Evolutionary conservation across 2,113 vertebrate genomes (phyloP), one percentile per base, ranked within the genome.

Genomic region (Saccopteryx leptura): DNA sequence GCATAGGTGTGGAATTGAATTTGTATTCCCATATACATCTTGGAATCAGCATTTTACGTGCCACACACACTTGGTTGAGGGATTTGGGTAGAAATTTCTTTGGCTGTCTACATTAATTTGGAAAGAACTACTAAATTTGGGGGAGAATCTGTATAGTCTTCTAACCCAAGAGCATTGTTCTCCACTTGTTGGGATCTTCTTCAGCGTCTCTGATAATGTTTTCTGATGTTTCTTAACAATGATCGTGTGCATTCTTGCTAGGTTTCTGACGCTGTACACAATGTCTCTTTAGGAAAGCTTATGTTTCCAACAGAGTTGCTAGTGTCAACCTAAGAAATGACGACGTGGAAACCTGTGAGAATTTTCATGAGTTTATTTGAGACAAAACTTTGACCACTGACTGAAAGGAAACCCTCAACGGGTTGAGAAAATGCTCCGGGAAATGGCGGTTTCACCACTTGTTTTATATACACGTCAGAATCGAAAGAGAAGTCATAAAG

Each of bases 131-230:
- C 24, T 21, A 11, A 56, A 23, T 39, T 24, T 28, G 68, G 76
- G 76, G 50, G 12, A 48, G 18, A 23, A 2, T 12, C 74, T 31
- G 0, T 7, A 3, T 7, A 3, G 14, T 18, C 7, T n/a, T 65
- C 31, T 15, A 28, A 0, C 50, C n/a, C 23, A 11, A 2, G 31
- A 21, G 7, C 21, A 14, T 10, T 50, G 10, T 3, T 71, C 58
- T 60, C 58, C 21, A 4, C 9, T 68, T 39, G 9, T 19, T 15
- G 5, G 13, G 12, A 23, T 4, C 65, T 14, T 18, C 50, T 39
- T 63, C 10, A 10, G 9, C 0, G 39, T 52, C 39, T n/a, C 19
- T 2, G 15, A 1, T 48, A 9, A 13, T 0, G 1, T 23, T 18
- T 31, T 54, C 4, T 1, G 31, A 12, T 12, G 66, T 71, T 71